phyloP scores from a whole-genome alignment of 2,113 vertebrate genomes.

The Rhombomys opimus region DNA sequence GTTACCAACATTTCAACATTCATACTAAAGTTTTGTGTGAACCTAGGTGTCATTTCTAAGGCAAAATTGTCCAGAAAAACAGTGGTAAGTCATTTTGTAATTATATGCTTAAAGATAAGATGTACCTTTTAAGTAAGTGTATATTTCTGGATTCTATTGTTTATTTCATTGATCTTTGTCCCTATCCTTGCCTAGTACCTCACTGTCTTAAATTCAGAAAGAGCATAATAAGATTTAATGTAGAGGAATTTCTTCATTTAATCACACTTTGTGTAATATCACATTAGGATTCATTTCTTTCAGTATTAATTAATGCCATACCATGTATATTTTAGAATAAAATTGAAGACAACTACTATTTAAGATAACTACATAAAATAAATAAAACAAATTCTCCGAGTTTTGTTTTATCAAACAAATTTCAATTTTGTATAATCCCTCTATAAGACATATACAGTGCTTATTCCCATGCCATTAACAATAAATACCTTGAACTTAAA shows the following conservation, averaged over 20 bases:
- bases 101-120: not conserved
- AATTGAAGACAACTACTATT: not conserved
- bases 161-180: not conserved
- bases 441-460: not conserved
- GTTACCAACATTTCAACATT: not conserved
- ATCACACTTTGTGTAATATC: not conserved
- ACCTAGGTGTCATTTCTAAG: not conserved
- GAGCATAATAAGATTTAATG: not conserved
- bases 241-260: not conserved
- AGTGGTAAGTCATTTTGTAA: not conserved
- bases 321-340: not conserved
- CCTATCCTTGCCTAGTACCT: not conserved
- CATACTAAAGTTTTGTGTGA: not conserved
- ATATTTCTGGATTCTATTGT: not conserved
- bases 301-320: not conserved
- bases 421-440: not conserved
- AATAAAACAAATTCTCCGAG: not conserved
- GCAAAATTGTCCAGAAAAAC: not conserved
- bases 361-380: not conserved
- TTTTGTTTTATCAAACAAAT: not conserved
- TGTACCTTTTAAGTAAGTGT: not conserved
- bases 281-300: not conserved
- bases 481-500: not conserved
- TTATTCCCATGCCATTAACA: not conserved
- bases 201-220: not conserved